phyloP scores from a whole-genome alignment of 2,113 vertebrate genomes.

The Felis catus region F.catus_Fca126_mat1.0 CM031419.1:151548501-151549000 shows the following conservation, averaged over 20 bases:
- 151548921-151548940: not conserved
- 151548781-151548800: not conserved
- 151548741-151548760: not conserved
- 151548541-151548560: not conserved
- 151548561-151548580: not conserved
- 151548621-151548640: not conserved
- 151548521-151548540: not conserved
- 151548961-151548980: not conserved
- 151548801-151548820: not conserved
- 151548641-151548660: not conserved
- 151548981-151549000: not conserved
- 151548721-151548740: not conserved
- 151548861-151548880: not conserved
- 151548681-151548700: not conserved
- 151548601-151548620: not conserved
- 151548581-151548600: conserved; percentile 29
- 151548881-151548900: not conserved
- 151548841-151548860: conserved; percentile 5
- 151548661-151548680: not conserved
- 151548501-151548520: not conserved
- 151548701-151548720: not conserved
- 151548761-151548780: not conserved
- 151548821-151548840: not conserved
- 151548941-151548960: not conserved
- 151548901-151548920: not conserved